Conservation (phyloP, 2,113 vertebrate species). For the Phalacrocorax pelagicus region DNA sequence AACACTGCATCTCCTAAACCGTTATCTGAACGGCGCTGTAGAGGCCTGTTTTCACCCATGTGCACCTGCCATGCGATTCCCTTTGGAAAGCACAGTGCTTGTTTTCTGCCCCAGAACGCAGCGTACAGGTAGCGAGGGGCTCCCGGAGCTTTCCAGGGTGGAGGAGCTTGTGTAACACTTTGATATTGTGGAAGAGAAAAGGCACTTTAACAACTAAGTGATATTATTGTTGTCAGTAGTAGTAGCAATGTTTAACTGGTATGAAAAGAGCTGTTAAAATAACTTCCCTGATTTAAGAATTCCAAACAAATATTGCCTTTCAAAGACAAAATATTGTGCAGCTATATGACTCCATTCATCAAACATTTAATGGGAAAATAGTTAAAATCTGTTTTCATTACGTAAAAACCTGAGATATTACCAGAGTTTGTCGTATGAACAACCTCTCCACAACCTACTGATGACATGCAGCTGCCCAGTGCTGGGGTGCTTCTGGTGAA, state of each 20-base stretch:
- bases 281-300: background rate
- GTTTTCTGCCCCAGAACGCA: background rate
- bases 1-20: background rate
- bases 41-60: background rate
- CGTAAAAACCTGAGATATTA: background rate
- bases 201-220: background rate
- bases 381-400: background rate
- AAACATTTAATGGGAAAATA: background rate
- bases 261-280: background rate
- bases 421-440: background rate
- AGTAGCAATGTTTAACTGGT: background rate
- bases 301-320: background rate
- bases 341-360: background rate
- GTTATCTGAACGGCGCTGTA: no score
- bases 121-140: rapidly evolving
- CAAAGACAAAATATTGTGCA: background rate
- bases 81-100: background rate
- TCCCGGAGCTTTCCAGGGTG: no score
- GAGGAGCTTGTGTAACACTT: background rate
- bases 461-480: background rate
- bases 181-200: background rate
- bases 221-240: background rate
- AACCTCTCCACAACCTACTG: background rate
- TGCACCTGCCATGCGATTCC: background rate
- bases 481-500: background rate